These are phyloP conservation scores for Drosophila lacicola DNA, from an alignment of 2,888 invertebrate species.

Conservation along the genomic window DNA sequence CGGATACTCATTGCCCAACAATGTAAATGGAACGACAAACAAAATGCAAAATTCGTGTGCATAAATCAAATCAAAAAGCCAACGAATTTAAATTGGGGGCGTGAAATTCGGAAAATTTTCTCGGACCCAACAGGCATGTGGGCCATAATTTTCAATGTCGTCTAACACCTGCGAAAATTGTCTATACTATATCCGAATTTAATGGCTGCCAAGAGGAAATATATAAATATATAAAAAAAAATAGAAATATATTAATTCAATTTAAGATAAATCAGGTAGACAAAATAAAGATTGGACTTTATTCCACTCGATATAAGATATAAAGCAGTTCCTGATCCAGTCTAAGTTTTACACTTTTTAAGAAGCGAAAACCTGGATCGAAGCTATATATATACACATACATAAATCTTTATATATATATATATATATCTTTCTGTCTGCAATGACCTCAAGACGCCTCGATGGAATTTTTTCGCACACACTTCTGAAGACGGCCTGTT, in stretches of 20 bases:
- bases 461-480: slow-evolving; percentile 64
- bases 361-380: too few relatives aligned
- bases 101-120: slow-evolving; percentile 42
- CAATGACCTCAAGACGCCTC: slow-evolving; percentile 67
- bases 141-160: slow-evolving; percentile 39
- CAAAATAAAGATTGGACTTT: too few relatives aligned
- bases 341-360: too few relatives aligned
- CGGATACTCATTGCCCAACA: slow-evolving; percentile 13
- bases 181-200: slow-evolving; percentile 13
- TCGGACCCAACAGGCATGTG: slow-evolving; percentile 19
- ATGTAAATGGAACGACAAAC: too few relatives aligned
- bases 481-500: slow-evolving; percentile 48
- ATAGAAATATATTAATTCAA: slow-evolving; percentile 3
- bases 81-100: slow-evolving; percentile 40
- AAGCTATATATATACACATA: too few relatives aligned
- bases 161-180: slow-evolving; percentile 51
- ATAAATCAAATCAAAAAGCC: slow-evolving; percentile 43
- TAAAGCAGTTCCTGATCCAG: too few relatives aligned
- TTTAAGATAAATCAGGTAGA: slow-evolving; percentile 7
- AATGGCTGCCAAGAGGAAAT: slow-evolving; percentile 12
- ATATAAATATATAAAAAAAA: neutral
- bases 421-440: slow-evolving; percentile 23
- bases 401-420: neutral
- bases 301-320: too few relatives aligned
- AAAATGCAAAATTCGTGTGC: slow-evolving; percentile 4